phyloP scores from a whole-genome alignment of 2,113 vertebrate genomes.

The Boulengeromyrus knoepffleri region DNA sequence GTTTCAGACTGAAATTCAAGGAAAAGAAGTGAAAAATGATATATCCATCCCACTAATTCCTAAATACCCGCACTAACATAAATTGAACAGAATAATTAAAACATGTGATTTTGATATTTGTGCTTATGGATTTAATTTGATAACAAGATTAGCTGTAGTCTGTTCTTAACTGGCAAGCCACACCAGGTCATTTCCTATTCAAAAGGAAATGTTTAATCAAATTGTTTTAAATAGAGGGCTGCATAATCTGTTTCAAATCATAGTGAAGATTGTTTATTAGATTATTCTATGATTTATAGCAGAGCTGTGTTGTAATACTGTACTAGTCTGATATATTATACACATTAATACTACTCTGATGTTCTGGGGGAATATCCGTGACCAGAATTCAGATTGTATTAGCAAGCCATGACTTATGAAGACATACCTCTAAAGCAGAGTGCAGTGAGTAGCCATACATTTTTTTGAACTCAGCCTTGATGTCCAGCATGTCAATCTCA shows the following conservation, averaged over 20 bases:
- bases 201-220: not conserved
- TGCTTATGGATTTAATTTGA: not conserved
- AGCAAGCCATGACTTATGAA: not conserved
- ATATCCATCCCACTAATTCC: not conserved
- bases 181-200: not conserved
- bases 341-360: not conserved
- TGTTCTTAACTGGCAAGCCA: not conserved
- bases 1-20: constrained; percentile 35
- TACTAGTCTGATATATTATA: not conserved
- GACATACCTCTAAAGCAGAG: constrained; percentile 66
- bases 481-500: constrained; percentile 76
- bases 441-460: constrained; percentile 63
- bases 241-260: not conserved
- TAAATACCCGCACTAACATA: not conserved
- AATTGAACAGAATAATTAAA: not conserved
- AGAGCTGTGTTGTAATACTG: not conserved
- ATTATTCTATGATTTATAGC: not conserved
- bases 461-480: constrained; percentile 75
- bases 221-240: not conserved
- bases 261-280: not conserved
- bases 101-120: not conserved
- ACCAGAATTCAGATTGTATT: not conserved
- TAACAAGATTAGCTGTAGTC: not conserved
- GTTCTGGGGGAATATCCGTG: not conserved
- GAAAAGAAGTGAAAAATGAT: not conserved